These are phyloP conservation scores for Vandiemenella viatica DNA, from an alignment of 2,888 invertebrate species.

Conservation along the genomic window DNA sequence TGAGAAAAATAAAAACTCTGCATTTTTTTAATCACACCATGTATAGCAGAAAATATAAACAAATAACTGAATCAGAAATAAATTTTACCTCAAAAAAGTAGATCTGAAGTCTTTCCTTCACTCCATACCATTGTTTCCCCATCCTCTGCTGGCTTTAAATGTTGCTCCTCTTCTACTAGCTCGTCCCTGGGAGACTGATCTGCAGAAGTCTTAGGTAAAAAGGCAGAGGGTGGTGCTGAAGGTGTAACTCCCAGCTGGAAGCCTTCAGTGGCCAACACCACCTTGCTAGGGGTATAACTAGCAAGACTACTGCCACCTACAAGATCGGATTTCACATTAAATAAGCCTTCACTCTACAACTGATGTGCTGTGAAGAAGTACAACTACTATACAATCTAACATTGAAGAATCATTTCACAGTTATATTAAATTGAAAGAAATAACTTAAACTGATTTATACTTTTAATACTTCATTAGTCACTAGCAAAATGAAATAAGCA, in stretches of 20 bases:
- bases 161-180: conserved; percentile 25
- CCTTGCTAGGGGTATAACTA: conserved; percentile 72
- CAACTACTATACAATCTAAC: background rate
- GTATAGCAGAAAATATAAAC: too few relatives aligned
- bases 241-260: conserved; percentile 71
- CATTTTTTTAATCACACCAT: too few relatives aligned
- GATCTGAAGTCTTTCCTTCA: conserved; percentile 30
- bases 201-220: conserved; percentile 20
- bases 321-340: too few relatives aligned
- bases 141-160: conserved; percentile 25
- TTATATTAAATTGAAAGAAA: too few relatives aligned
- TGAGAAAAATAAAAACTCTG: too few relatives aligned
- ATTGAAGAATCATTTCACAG: too few relatives aligned
- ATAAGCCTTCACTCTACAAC: too few relatives aligned
- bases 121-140: conserved; percentile 27
- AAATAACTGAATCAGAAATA: too few relatives aligned
- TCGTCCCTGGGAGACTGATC: conserved; percentile 13
- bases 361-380: too few relatives aligned
- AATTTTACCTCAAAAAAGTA: conserved; percentile 29
- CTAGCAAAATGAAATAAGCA: too few relatives aligned
- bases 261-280: conserved; percentile 39
- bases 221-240: conserved; percentile 27
- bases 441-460: too few relatives aligned
- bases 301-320: conserved; percentile 41
- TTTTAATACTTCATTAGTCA: too few relatives aligned